Base-by-base conservation (phyloP, 2,888 invertebrate genomes). In the Zeuzera pyrina region DNA sequence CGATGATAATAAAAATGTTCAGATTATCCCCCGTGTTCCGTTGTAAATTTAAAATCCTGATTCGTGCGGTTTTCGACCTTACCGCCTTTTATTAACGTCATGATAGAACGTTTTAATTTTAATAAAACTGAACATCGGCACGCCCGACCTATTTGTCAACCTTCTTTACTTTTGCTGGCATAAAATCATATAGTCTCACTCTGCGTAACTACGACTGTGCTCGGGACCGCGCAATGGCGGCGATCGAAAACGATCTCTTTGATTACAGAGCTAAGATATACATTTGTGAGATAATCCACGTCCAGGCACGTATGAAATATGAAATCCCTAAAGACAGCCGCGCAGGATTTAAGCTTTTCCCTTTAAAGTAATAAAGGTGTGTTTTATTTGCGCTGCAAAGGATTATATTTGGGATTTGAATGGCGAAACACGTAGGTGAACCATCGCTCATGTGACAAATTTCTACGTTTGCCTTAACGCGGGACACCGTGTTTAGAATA, bases 361-460 rank as follows among this genome's bases (percentile, higher is more conserved):
- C 66, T 71, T 73, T 70, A 70, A 71, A 77, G 81, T 76, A 77
- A 81, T 81, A 83, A 79, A 83, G 81, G 78, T 79, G 78, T 76
- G 66, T 81, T 83, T 79, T 79, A 79, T 78, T 76, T 74, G 78
- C 53, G 58, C 65, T 47, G 50, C 51, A 57, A 63, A 55, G 65
- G 76, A 79, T 81, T 81, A 78, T 78, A 74, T 77, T 78, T 68
- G 76, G 76, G 77, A 83, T 78, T 77, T 73, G 69, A 70, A 66
- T 63, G 63, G 62, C 68, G 73, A 66, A 74, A 78, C 83, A 83
- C 83, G 83, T 81, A 79, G 79, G 72, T 78, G 73, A 71, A 74
- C 83, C 81, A 83, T 83, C 81, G 79, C 81, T 83, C 81, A 83
- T 81, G 81, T 83, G 81, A 83, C 81, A 83, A 83, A 83, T 83